Conservation (phyloP, 2,888 invertebrate genomes). For the Melanotus villosus region DNA sequence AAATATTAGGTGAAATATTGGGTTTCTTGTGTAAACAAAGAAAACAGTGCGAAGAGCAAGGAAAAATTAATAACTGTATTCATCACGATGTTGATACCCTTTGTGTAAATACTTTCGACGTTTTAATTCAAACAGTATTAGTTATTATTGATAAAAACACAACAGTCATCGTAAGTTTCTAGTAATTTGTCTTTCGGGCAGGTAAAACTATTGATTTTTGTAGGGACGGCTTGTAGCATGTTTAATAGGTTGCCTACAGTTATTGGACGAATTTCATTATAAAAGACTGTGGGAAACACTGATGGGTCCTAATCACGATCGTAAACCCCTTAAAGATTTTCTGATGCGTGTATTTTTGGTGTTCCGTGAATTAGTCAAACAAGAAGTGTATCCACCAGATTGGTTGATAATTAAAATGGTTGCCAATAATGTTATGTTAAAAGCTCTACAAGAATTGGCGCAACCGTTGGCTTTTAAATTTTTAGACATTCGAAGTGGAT, state of each 20-base stretch:
- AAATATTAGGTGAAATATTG: slow-evolving; percentile 89
- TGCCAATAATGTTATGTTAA: slow-evolving; percentile 87
- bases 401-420: slow-evolving; percentile 94
- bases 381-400: slow-evolving; percentile 87
- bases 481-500: slow-evolving; percentile 77
- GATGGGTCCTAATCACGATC: slow-evolving; percentile 77
- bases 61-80: slow-evolving; percentile 74
- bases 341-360: slow-evolving; percentile 86
- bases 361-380: slow-evolving; percentile 83
- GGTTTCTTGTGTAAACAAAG: slow-evolving; percentile 74
- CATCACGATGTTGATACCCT: slow-evolving; percentile 88
- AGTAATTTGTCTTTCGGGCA: not conserved
- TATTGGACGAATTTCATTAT: slow-evolving; percentile 91
- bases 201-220: slow-evolving; percentile 30
- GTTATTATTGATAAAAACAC: slow-evolving; percentile 82
- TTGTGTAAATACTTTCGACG: slow-evolving; percentile 85
- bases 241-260: slow-evolving; percentile 86
- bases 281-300: slow-evolving; percentile 88
- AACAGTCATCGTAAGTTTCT: slow-evolving; percentile 57
- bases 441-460: slow-evolving; percentile 89
- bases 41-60: slow-evolving; percentile 68
- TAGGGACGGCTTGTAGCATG: slow-evolving; percentile 91
- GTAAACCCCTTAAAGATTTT: slow-evolving; percentile 89
- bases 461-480: slow-evolving; percentile 90
- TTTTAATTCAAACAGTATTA: slow-evolving; percentile 88